These are phyloP conservation scores for Micromussa lordhowensis DNA, from an alignment of 92 coral and sea anemone genomes.

Conservation along the genomic window DNA sequence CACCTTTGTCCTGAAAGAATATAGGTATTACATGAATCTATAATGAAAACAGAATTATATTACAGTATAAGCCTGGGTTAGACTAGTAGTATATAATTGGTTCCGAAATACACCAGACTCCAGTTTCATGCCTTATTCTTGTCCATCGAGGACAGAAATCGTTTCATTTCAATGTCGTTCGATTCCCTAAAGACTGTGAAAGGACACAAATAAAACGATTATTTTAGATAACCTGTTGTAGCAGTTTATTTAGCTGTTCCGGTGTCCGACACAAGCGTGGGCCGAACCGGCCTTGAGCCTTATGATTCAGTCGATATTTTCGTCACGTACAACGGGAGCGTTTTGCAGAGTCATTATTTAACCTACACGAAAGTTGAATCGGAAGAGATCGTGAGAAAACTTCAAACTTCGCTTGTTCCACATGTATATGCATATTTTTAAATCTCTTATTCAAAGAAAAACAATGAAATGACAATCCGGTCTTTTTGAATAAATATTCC, in stretches of 20 bases:
- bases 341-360: not conserved
- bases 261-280: not conserved
- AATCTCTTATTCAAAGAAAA: not conserved
- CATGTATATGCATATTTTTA: not conserved
- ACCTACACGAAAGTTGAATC: not conserved
- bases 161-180: not conserved
- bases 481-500: not conserved
- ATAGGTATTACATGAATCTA: constrained; percentile 3
- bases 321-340: not conserved
- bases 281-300: not conserved
- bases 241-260: constrained; percentile 18
- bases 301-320: not conserved
- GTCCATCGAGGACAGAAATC: not conserved
- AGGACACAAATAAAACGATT: constrained; percentile 10
- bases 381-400: not conserved
- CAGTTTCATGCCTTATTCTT: not conserved
- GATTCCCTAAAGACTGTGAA: not conserved
- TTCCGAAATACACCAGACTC: not conserved
- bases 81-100: not conserved
- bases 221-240: constrained; percentile 28
- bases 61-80: not conserved
- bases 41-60: not conserved
- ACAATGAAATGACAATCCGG: not conserved
- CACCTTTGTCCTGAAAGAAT: constrained; percentile 30
- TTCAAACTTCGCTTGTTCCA: not conserved